Percentiles rank a stretch among this genome's conserved stretches.
Conservation (phyloP, 2,888 invertebrate species). For the Charanyca ferruginea region DNA sequence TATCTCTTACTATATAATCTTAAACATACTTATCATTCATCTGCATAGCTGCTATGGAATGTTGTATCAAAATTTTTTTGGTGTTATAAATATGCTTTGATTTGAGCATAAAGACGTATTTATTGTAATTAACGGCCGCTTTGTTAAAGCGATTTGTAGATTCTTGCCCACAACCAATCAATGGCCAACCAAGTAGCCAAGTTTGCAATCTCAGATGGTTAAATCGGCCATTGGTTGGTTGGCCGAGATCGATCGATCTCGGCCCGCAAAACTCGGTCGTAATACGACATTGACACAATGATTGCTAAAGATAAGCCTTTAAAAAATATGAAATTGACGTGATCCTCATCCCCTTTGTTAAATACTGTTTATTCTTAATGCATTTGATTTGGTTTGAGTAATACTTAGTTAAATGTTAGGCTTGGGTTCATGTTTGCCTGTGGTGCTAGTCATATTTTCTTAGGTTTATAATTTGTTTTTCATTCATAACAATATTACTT, state of each 20-base stretch:
- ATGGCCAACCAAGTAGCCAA: not conserved
- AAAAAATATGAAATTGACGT: slow-evolving; percentile 17
- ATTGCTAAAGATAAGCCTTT: slow-evolving; percentile 3
- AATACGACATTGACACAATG: slow-evolving; percentile 8
- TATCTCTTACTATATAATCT: slow-evolving; percentile 25
- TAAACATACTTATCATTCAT: slow-evolving; percentile 37
- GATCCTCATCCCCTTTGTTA: slow-evolving; percentile 17
- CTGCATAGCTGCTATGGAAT: slow-evolving; percentile 33
- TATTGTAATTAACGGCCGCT: not conserved
- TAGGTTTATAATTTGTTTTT: slow-evolving; percentile 50
- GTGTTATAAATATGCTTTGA: slow-evolving; percentile 47
- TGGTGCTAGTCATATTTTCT: slow-evolving; percentile 76
- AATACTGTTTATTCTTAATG: slow-evolving; percentile 58
- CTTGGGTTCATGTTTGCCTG: slow-evolving; percentile 64
- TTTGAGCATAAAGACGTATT: slow-evolving; percentile 8
- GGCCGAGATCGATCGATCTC: not conserved
- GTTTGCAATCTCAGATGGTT: too few species aligned
- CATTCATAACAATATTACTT: slow-evolving; percentile 35
- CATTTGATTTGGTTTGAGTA: slow-evolving; percentile 65
- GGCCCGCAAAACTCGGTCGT: not conserved
- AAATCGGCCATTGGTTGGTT: not conserved
- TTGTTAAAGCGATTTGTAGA: not conserved
- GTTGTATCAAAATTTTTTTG: slow-evolving; percentile 50
- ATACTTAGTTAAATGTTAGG: slow-evolving; percentile 33
- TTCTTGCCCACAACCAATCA: not conserved